Conservation (phyloP, 2,797 vertebrate species). For the Prunella strophiata region DNA sequence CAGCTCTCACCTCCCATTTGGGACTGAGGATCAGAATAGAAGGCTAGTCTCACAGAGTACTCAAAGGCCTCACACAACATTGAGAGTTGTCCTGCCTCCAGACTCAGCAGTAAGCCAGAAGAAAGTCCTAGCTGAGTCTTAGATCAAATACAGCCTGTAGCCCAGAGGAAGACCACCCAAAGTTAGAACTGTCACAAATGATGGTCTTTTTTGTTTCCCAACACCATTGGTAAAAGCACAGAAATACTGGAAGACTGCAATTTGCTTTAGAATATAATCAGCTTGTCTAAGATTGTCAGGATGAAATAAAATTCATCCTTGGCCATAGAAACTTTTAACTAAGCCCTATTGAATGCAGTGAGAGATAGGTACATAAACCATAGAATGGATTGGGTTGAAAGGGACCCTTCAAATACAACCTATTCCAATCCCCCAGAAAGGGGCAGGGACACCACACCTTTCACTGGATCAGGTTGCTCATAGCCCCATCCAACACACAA, state of each 20-base stretch:
- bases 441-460: not conserved
- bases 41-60: not conserved
- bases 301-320: not conserved
- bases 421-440: not conserved
- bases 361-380: not conserved
- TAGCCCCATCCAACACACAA: not conserved
- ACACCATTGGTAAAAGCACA: not conserved
- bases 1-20: not conserved
- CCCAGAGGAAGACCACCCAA: not conserved
- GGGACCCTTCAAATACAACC: not conserved
- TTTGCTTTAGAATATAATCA: not conserved
- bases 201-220: not conserved
- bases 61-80: not conserved
- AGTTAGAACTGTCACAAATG: not conserved
- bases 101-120: rapidly evolving
- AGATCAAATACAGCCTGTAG: not conserved
- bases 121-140: not conserved
- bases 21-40: not conserved
- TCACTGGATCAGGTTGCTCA: not conserved
- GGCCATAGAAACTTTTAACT: not conserved
- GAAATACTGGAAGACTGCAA: not conserved
- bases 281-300: not conserved
- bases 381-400: not conserved
- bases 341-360: not conserved
- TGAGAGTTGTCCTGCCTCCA: not conserved